These are phyloP conservation scores for Ovis aries DNA, from an alignment of 2,113 vertebrate genomes.

Conservation along the genomic window DNA sequence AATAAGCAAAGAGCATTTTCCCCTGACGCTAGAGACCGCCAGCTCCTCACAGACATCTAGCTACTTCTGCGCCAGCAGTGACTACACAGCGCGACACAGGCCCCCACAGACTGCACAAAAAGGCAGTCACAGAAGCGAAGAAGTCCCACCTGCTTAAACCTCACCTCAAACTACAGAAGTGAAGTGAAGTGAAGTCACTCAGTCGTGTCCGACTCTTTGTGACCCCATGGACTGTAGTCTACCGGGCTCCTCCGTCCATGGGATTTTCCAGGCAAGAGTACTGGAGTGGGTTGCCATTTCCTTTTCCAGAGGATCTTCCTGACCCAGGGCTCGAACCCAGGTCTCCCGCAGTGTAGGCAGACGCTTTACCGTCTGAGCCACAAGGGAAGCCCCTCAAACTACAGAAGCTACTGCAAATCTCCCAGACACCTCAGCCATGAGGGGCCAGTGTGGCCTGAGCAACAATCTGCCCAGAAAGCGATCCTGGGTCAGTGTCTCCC, in stretches of 20 bases:
- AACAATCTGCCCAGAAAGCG: no score
- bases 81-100: not conserved
- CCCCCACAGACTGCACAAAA: not conserved
- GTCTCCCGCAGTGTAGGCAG: no score
- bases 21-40: not conserved
- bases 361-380: no score
- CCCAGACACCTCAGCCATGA: not conserved
- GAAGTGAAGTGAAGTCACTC: no score
- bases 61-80: constrained; percentile 31
- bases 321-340: no score
- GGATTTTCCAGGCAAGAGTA: no score
- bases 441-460: not conserved
- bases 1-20: fast-evolving
- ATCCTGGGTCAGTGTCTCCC: not conserved
- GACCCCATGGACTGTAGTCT: no score
- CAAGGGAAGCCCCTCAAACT: not conserved
- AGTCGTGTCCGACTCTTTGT: no score
- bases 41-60: not conserved
- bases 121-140: not conserved
- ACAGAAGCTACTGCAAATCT: not conserved
- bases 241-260: no score
- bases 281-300: no score
- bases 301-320: no score
- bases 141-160: not conserved
- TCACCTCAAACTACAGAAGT: not conserved